These are phyloP conservation scores for Caenorhabditis sulstoni DNA, from an alignment of 2,888 invertebrate species.

Conservation along the genomic window DNA sequence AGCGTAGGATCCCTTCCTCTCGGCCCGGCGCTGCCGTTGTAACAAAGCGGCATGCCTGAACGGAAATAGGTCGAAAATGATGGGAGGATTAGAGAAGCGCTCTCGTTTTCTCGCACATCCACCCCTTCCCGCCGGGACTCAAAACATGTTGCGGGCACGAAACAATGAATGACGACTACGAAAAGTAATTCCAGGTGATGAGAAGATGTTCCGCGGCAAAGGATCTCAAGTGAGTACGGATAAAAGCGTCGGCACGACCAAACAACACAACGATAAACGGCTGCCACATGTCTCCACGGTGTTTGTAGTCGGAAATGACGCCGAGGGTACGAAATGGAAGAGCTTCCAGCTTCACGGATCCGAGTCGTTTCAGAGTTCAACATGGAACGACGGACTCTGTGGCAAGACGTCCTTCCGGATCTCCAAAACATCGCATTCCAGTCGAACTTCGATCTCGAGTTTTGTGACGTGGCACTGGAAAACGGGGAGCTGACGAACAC, in stretches of 20 bases:
- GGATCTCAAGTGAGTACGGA: conserved; percentile 33
- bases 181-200: conserved; percentile 42
- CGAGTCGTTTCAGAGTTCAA: conserved; percentile 74
- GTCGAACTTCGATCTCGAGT: conserved; percentile 81
- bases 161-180: conserved; percentile 26
- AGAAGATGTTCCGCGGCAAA: conserved; percentile 52
- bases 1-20: conserved; percentile 22
- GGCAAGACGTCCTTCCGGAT: conserved; percentile 76
- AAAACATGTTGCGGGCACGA: conserved; percentile 53
- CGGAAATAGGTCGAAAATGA: conserved; percentile 51
- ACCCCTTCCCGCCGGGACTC: conserved; percentile 21
- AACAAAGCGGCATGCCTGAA: conserved; percentile 43
- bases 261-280: conserved; percentile 20
- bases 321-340: conserved; percentile 32
- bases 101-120: conserved; percentile 26
- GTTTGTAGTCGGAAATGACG: conserved; percentile 50
- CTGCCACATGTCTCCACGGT: conserved; percentile 39
- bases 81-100: conserved; percentile 49
- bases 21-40: conserved; percentile 18
- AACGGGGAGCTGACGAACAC: conserved; percentile 56
- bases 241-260: too few species aligned
- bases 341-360: neutral
- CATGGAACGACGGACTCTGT: conserved; percentile 72
- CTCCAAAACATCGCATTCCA: conserved; percentile 80
- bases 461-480: conserved; percentile 65